A percentile compares a stretch with the other conserved stretches of the same genome.
These are phyloP conservation scores for Apodemia mormo DNA, from an alignment of 2,888 invertebrate species.

Conservation along the genomic window DNA sequence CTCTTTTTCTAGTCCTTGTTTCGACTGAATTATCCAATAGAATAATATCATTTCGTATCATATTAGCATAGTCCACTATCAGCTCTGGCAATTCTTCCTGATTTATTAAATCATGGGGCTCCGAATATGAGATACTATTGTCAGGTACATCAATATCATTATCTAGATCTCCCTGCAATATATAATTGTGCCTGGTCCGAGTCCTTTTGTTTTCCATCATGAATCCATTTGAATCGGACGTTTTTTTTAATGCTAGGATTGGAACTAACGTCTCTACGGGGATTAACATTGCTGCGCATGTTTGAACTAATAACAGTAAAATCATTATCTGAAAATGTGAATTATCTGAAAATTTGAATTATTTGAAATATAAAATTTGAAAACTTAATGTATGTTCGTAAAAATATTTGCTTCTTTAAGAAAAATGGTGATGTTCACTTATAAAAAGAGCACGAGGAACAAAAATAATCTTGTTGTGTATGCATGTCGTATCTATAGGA, in stretches of 20 bases:
- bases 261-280: constrained; percentile 54
- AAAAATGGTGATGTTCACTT: too few relatives aligned
- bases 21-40: constrained; percentile 69
- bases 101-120: constrained; percentile 48
- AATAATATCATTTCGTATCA: constrained; percentile 68
- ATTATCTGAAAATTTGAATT: not conserved
- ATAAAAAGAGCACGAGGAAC: too few relatives aligned
- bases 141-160: constrained; percentile 53
- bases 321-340: constrained; percentile 52
- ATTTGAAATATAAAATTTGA: too few relatives aligned
- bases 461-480: too few relatives aligned
- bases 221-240: constrained; percentile 53
- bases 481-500: too few relatives aligned
- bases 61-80: constrained; percentile 68
- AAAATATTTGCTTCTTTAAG: too few relatives aligned
- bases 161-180: constrained; percentile 51
- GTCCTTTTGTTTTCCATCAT: constrained; percentile 58
- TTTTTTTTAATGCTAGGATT: constrained; percentile 51
- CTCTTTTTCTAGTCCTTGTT: constrained; percentile 67
- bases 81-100: constrained; percentile 61
- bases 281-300: constrained; percentile 53
- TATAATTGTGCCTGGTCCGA: constrained; percentile 60
- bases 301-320: constrained; percentile 45
- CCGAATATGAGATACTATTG: constrained; percentile 46
- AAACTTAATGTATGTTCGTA: too few relatives aligned